Evolutionary conservation across 2,888 invertebrate species (phyloP), one percentile per base, ranked within the genome.

Genomic region (Cheilosia grossa): DNA sequence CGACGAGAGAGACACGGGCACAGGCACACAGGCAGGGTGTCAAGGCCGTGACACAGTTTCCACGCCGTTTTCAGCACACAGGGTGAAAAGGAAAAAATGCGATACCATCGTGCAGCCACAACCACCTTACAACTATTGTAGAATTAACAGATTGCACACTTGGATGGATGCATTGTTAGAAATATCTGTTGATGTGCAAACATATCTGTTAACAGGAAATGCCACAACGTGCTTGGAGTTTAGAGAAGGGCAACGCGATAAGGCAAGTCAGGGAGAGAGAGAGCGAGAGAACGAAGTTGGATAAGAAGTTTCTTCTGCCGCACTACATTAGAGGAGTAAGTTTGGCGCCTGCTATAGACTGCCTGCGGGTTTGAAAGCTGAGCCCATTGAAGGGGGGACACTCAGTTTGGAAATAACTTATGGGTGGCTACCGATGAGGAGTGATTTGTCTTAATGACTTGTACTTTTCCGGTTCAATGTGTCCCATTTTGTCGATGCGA

Each of bases 31-130:
- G 30, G 42, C 78, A 83, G 61, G 66, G 33, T 83, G 83, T 83
- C 80, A 85, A 80, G 83, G 80, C 75, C 80, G 56, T 85, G 80
- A 70, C 83, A 80, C 66, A 56, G 61, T 66, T 73, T 83, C 51
- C 49, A 37, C 44, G 21, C 42, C 21, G 4, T 27, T 27, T 27
- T 27, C 27, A 54, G 13, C 21, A 72, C 59, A 61, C 17, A 6
- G 7, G 4, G 17, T n/a, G 5, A 13, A 21, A 17, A 30, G 9
- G 9, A 30, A 58, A 40, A 53, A 59, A 64, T 56, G 44, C 37
- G 42, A 73, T 64, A 59, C 44, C n/a, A 73, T 47, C 33, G n/a
- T 37, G 44, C 24, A 15, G 7, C 10, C 47, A 40, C 40, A 10
- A 37, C 27, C 24, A n/a, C 40, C 33, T 27, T 17, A 53, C 19